A percentile compares a stretch with the other conserved stretches of the same genome.
These are phyloP conservation scores for Megaceryle maxima DNA, from an alignment of 2,113 vertebrate species.

Conservation along the genomic window DNA sequence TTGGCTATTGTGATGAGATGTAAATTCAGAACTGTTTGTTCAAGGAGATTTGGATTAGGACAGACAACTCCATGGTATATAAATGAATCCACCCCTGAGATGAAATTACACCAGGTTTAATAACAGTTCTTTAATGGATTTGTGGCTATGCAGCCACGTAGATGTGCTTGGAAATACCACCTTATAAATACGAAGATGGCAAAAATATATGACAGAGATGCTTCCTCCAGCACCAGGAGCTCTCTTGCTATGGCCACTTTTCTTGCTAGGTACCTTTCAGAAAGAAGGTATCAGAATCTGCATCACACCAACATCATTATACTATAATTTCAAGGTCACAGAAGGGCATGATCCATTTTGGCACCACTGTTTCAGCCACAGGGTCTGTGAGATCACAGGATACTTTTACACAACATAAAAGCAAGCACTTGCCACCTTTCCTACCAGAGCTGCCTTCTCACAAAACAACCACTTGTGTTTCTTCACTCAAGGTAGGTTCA, in stretches of 20 bases:
- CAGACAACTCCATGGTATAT: not conserved
- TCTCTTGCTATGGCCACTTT: not conserved
- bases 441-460: not conserved
- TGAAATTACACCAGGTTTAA: constrained; percentile 13
- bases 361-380: not conserved
- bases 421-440: not conserved
- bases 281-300: not conserved
- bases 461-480: not conserved
- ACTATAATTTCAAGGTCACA: not conserved
- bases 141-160: not conserved
- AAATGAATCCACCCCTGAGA: not conserved
- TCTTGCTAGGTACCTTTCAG: not conserved
- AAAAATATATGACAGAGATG: not conserved
- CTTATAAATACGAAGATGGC: not conserved
- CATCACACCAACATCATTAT: not conserved
- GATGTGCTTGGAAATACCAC: not conserved
- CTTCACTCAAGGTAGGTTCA: not conserved
- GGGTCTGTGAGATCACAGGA: not conserved
- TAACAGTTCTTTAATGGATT: not conserved
- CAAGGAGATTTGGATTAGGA: constrained; percentile 13
- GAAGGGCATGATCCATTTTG: not conserved
- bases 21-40: not conserved
- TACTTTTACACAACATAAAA: not conserved
- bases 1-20: not conserved
- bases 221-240: not conserved